phyloP scores from a whole-genome alignment of 2,113 vertebrate species.

The Lepidothrix coronata region DNA sequence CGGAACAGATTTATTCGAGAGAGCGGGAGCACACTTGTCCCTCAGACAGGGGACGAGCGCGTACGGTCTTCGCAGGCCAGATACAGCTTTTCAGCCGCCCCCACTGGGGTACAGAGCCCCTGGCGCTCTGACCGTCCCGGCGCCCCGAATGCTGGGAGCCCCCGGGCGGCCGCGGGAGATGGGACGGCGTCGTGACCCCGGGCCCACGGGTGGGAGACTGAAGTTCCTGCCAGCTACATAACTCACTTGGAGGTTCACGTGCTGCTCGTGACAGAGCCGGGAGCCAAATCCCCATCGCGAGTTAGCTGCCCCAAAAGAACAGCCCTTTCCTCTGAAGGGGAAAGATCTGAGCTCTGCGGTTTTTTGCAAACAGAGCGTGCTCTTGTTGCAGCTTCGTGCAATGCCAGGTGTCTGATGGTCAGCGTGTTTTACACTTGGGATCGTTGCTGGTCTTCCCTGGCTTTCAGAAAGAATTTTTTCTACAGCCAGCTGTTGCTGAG shows the following conservation, averaged over 20 bases:
- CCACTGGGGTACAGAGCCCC: not conserved
- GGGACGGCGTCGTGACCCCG: fast-evolving
- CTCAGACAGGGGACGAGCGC: not conserved
- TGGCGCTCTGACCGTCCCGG: fast-evolving
- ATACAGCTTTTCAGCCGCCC: no score
- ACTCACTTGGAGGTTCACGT: not conserved
- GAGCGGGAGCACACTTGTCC: not conserved
- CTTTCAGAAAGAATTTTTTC: not conserved
- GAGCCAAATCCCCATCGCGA: not conserved
- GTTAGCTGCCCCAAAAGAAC: not conserved
- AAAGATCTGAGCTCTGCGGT: not conserved
- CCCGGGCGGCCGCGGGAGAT: fast-evolving
- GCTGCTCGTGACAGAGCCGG: fast-evolving
- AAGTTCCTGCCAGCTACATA: fast-evolving
- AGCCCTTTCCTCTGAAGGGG: not conserved
- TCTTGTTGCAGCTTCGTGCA: not conserved
- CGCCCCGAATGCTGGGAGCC: fast-evolving
- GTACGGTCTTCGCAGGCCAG: fast-evolving
- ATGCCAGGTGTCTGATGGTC: not conserved
- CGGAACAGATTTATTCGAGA: not conserved
- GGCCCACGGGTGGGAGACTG: fast-evolving
- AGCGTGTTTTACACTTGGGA: not conserved
- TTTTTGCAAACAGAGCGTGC: not conserved
- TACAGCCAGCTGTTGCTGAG: not conserved
- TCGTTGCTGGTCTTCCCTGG: not conserved